A percentile compares a stretch with the other conserved stretches of the same genome.
phyloP scores from a whole-genome alignment of 2,113 vertebrate genomes.

The Hyperopisus bebe region DNA sequence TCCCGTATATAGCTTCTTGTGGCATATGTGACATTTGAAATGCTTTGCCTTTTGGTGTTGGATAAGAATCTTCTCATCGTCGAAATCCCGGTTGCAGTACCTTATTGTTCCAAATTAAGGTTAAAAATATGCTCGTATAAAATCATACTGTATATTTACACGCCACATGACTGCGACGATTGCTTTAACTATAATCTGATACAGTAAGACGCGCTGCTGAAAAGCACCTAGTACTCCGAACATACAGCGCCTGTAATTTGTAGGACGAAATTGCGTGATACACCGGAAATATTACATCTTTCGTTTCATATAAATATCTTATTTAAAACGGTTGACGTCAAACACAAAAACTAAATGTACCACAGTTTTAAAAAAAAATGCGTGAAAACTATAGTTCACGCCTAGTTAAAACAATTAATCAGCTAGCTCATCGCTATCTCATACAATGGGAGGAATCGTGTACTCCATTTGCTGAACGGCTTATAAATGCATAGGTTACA shows the following conservation, averaged over 20 bases:
- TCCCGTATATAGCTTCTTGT: constrained; percentile 95
- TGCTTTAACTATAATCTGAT: background rate
- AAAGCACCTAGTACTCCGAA: background rate
- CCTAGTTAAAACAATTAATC: background rate
- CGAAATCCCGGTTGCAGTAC: constrained; percentile 98
- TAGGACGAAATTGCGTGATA: background rate
- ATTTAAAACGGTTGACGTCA: background rate
- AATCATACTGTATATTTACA: background rate
- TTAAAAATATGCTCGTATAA: background rate
- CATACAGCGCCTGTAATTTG: background rate
- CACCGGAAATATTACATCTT: background rate
- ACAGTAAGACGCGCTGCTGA: background rate
- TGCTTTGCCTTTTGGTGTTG: constrained; percentile 98
- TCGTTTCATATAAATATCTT: background rate
- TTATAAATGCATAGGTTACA: background rate
- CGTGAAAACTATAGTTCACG: background rate
- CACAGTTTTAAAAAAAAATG: background rate
- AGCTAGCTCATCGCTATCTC: background rate
- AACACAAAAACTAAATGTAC: background rate
- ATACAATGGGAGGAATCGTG: background rate
- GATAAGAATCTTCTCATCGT: constrained; percentile 98
- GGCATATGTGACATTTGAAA: constrained; percentile 98
- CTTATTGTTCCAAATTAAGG: constrained; percentile 70
- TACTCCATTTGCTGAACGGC: background rate
- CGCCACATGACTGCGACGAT: background rate